Evolutionary conservation across 2,113 vertebrate genomes (phyloP), one percentile per base, ranked within the genome.

Genomic region (Alethe castanea): DNA sequence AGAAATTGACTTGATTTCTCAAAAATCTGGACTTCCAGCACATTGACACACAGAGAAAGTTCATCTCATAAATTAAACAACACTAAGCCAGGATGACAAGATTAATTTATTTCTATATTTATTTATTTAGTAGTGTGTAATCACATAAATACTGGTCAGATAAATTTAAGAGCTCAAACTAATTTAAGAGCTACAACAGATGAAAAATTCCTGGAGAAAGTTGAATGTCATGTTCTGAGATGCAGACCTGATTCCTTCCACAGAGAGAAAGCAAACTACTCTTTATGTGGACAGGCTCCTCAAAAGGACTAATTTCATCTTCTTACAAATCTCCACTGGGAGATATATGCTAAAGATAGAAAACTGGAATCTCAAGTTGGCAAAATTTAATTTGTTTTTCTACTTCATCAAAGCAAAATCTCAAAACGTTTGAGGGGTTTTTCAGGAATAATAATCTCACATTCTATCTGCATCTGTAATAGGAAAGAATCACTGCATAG

Each of bases 1-100:
- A 90, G 61, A 82, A 89, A 87, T 71, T 95, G 82, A 69, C 81
- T 77, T 92, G 42, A 80, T 91, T 91, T 95, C 90, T 91, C 69
- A 47, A 61, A 94, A 96, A 92, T 94, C 83, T 86, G 59, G 40
- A 66, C 70, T 38, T 67, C 56, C 64, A 81, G 84, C 52, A 66
- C 20, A 54, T 54, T 72, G 86, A 62, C 3, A 6, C 40, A 50
- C n/a, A 91, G 16, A 60, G 26, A 36, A 65, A 28, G 5, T 73
- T 88, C 59, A 60, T 92, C n/a, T 93, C 80, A 92, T 67, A 57
- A 94, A 94, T 86, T 77, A 80, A 80, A 48, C 40, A 57, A 23
- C n/a, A 42, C 11, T 9, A 47, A 53, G 16, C 19, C 17, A 69
- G 36, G 42, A 56, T 69, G 12, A 28, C 66, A 65, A 57, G 47